Evolutionary conservation across 92 coral and sea anemone genomes (phyloP), one percentile per base, ranked within the genome.

Genomic region (Heliopora coerulea): DNA sequence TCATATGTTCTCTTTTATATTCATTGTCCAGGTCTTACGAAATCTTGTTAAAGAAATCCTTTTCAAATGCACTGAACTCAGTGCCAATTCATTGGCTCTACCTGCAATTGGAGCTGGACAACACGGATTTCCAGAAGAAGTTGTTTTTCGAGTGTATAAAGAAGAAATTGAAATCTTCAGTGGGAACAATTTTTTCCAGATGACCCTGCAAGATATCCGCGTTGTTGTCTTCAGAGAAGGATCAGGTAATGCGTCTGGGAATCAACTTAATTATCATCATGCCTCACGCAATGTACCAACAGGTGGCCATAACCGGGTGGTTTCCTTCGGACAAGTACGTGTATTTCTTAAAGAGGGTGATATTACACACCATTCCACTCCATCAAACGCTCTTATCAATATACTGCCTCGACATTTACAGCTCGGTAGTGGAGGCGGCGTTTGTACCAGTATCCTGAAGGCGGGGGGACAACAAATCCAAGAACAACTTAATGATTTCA

Each of bases 11-110:
- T n/a, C n/a, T n/a, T n/a, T n/a, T n/a, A n/a, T n/a, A n/a, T n/a
- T n/a, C n/a, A n/a, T n/a, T n/a, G n/a, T 74, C 0, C 13, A 85
- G 89, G 44, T 76, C 35, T 78, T 85, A 30, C 73, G 58, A 2
- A 24, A 70, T 20, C 31, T 85, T 35, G 19, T 82, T 27, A 33
- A 44, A 25, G 69, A 63, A 48, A 32, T 62, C 30, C 62, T 61
- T 15, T 8, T 8, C 3, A 41, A 62, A 61, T 46, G 68, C 13
- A 56, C 42, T 15, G 20, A 18, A 12, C 44, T 30, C 23, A 3
- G 34, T 25, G 63, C 63, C 6, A 13, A 13, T 14, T 58, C 63
- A 10, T 0, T 64, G 33, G 40, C 61, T 14, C 27, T 40, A 8
- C 81, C 46, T 14, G 40, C 56, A n/a, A 30, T 61, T 76, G 59